These are phyloP conservation scores for Tetragonula clypearis DNA, from an alignment of 1,140 invertebrate species.

Conservation along the genomic window DNA sequence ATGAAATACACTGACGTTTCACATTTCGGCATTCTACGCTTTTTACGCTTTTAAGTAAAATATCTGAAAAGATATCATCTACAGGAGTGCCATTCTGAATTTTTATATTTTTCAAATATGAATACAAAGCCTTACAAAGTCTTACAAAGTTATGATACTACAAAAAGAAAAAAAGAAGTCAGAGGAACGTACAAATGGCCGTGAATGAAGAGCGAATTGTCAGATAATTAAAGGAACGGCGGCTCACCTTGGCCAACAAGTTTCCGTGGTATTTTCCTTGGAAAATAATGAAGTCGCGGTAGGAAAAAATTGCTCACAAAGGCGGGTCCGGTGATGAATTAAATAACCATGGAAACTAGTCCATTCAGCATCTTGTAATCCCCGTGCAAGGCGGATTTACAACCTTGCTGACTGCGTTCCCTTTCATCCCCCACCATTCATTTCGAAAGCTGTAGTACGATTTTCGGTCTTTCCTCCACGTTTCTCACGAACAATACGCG, in stretches of 20 bases:
- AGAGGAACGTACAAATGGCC: too few species aligned
- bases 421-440: not conserved
- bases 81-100: too few species aligned
- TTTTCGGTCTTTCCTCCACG: not conserved
- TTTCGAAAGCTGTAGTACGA: not conserved
- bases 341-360: not conserved
- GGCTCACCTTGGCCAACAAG: not conserved
- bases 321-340: not conserved
- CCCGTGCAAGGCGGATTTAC: not conserved
- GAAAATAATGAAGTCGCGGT: not conserved
- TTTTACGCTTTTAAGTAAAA: too few species aligned
- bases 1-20: too few species aligned
- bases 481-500: not conserved
- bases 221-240: not conserved
- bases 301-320: not conserved
- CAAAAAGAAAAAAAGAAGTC: too few species aligned
- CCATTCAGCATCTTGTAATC: conserved; percentile 1
- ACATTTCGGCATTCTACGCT: too few species aligned
- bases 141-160: not conserved
- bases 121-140: not conserved
- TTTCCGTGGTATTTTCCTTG: not conserved
- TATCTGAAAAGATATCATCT: too few species aligned
- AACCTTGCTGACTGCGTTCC: not conserved
- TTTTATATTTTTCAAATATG: too few species aligned
- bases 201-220: not conserved